A percentile compares a stretch with the other conserved stretches of the same genome.
Conservation (phyloP, 1,140 invertebrate species). For the Drosophila insularis region DNA sequence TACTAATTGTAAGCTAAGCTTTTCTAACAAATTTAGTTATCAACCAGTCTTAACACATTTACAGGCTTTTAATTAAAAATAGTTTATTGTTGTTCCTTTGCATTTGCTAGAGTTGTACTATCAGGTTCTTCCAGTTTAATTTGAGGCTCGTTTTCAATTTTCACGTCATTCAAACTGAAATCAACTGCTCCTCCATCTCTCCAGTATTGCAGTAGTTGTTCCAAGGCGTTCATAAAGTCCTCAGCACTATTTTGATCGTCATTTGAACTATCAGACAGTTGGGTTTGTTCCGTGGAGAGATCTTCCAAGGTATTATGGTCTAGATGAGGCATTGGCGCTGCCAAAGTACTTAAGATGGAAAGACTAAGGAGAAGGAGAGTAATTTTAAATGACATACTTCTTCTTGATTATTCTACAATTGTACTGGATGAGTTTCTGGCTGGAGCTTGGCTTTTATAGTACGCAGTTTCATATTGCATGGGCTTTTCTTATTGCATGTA, state of each 20-base stretch:
- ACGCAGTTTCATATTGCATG: not conserved
- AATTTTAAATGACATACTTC: not conserved
- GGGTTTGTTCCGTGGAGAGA: not conserved
- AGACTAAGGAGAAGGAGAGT: not conserved
- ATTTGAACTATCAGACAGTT: not conserved
- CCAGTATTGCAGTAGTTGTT: not conserved
- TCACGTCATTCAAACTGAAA: not conserved
- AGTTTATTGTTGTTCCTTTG: too few relatives aligned
- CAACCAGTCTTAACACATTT: too few relatives aligned
- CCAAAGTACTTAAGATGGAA: not conserved
- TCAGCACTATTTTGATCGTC: slow-evolving; percentile 34
- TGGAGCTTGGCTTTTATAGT: not conserved
- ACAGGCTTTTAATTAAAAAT: too few relatives aligned
- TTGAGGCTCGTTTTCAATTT: not conserved
- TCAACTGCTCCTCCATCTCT: not conserved
- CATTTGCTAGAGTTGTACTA: not conserved
- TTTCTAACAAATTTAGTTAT: too few relatives aligned
- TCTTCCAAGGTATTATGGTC: not conserved
- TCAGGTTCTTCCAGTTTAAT: not conserved
- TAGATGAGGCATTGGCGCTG: not conserved
- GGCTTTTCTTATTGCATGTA: not conserved
- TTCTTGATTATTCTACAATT: not conserved
- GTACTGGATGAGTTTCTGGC: not conserved
- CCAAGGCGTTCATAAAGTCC: slow-evolving; percentile 43
- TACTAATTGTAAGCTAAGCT: too few relatives aligned